phyloP scores from a whole-genome alignment of 2,113 vertebrate species.

The Physeter macrocephalus region DNA sequence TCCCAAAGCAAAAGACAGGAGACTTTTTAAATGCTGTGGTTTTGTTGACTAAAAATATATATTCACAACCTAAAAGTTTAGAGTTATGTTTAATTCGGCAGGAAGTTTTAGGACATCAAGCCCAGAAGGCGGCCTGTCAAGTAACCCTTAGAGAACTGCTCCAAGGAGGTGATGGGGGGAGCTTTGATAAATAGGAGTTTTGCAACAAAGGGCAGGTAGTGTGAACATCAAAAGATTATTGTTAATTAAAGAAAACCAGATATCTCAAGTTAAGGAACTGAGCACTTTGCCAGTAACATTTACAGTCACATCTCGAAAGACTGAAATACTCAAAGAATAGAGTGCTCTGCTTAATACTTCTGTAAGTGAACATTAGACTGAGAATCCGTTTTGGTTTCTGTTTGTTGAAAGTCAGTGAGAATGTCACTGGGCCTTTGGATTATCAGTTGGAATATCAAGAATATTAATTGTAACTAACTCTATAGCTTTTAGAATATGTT shows the following conservation, averaged over 20 bases:
- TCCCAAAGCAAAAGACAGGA: neutral
- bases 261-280: neutral
- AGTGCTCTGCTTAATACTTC: neutral
- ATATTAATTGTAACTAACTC: neutral
- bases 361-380: neutral
- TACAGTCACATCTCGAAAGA: neutral
- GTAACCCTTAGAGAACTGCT: neutral
- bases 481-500: neutral
- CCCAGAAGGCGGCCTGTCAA: neutral
- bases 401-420: neutral
- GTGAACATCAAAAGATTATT: neutral
- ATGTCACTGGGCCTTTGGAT: neutral
- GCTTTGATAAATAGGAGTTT: neutral
- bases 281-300: neutral
- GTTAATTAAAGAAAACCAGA: neutral
- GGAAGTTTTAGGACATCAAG: neutral
- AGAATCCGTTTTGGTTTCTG: neutral
- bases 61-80: neutral
- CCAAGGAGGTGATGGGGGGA: neutral
- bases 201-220: neutral
- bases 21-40: neutral
- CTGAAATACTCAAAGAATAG: neutral
- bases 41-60: neutral
- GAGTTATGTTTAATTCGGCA: neutral
- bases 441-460: neutral